Percentiles rank a stretch among this genome's conserved stretches.
These are phyloP conservation scores for Eremophila alpestris DNA, from an alignment of 2,797 vertebrate species.

Conservation along the genomic window DNA sequence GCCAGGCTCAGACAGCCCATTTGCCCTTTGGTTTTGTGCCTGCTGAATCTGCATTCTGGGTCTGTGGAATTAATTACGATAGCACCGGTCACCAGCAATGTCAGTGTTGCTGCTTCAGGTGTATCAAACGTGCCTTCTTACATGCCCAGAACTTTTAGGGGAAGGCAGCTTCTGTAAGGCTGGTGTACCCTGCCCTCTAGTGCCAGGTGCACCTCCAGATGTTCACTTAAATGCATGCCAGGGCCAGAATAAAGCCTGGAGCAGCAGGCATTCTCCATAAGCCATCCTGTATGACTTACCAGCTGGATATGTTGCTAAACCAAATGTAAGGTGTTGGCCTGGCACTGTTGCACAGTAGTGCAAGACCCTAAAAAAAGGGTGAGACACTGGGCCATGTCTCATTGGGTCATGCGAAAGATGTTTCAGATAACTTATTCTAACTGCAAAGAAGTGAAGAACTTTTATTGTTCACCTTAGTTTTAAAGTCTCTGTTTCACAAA, in stretches of 20 bases:
- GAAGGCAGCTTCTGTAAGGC: not conserved
- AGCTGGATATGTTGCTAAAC: not conserved
- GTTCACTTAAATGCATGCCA: not conserved
- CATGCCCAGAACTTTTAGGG: not conserved
- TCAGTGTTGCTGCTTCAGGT: conserved; percentile 30
- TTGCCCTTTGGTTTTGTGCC: conserved; percentile 60
- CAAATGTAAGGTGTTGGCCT: not conserved
- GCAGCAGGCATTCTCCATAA: not conserved
- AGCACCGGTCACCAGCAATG: conserved; percentile 43
- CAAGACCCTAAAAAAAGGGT: not conserved
- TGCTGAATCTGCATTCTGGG: conserved; percentile 54
- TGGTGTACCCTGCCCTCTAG: conserved; percentile 30
- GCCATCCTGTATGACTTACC: not conserved
- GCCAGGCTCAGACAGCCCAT: conserved; percentile 37
- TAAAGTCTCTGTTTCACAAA: not conserved
- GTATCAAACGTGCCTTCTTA: not conserved
- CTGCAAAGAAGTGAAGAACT: not conserved
- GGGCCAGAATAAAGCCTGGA: not conserved
- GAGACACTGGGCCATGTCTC: not conserved
- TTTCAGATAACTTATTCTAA: not conserved
- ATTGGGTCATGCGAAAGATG: not conserved
- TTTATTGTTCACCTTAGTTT: not conserved
- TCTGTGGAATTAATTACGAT: conserved; percentile 42
- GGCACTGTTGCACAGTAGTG: not conserved
- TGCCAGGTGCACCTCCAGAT: not conserved